Evolutionary conservation across 2,113 vertebrate species (phyloP), one percentile per base, ranked within the genome.

Genomic region (Mesitornis unicolor): DNA sequence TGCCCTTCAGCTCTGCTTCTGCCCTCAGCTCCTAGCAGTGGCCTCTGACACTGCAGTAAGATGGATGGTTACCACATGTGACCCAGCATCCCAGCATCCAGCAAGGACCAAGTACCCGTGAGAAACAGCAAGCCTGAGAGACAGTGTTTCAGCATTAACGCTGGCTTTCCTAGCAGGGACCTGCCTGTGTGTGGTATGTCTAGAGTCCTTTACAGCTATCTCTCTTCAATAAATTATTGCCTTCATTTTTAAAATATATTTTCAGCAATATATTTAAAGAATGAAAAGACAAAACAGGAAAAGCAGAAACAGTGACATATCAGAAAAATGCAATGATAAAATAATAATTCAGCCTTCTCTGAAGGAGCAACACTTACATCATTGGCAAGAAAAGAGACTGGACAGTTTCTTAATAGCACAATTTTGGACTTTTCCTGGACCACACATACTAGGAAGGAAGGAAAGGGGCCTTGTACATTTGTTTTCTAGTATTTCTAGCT

Each of bases 391-490:
- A 67, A 89, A 89, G 70, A 85, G 59, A 74, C 42, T 36, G 86
- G 71, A 77, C 33, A 77, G 63, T 53, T 67, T 88, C 38, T 50
- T 63, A 54, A 10, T 47, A 85, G 43, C 57, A 68, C 31, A 69
- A 13, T 74, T 90, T 8, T 3, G 50, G 54, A 80, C 67, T 86
- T 96, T 85, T 90, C 70, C 70, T 85, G 56, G 71, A 92, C 80
- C 71, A 97, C 71, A 84, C 63, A 63, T 57, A 73, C 28, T 53
- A 88, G 54, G 50, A 85, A 92, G 48, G 63, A 92, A 86, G 94
- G 89, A 93, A 93, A 81, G 3, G 4, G 51, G 64, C 43, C 69
- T 92, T 96, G 92, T 92, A 80, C 40, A 50, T 65, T 91, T 94
- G 42, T 76, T 69, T 24, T 69, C 45, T 53, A 85, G 16, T 73